Percentiles rank a stretch among this genome's conserved stretches.
Conservation (phyloP, 2,797 vertebrate species). For the Florisuga fusca region DNA sequence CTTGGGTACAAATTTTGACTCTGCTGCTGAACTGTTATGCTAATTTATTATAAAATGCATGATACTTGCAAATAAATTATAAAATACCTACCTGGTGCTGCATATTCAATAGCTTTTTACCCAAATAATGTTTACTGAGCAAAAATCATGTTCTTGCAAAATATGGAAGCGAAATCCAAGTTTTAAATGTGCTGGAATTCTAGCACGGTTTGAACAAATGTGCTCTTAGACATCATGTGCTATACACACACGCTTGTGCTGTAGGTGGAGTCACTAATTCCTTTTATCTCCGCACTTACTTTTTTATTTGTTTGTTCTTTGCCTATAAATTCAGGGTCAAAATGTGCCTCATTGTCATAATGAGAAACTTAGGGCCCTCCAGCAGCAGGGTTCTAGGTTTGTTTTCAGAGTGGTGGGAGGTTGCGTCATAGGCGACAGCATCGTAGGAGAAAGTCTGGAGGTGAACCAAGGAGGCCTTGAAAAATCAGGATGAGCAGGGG, state of each 20-base stretch:
- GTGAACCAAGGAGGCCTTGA: not conserved
- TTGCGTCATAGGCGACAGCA: fast-evolving
- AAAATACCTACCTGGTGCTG: conserved; percentile 15
- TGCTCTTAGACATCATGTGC: not conserved
- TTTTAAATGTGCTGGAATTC: not conserved
- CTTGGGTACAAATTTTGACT: conserved; percentile 54
- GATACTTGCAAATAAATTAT: conserved; percentile 59
- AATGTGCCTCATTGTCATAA: not conserved
- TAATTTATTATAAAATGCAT: conserved; percentile 60
- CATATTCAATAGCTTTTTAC: not conserved
- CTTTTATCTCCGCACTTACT: not conserved
- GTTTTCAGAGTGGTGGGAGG: not conserved
- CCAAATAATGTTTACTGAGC: conserved; percentile 27
- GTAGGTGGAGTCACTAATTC: not conserved
- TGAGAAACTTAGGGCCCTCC: not conserved
- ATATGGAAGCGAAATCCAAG: not conserved
- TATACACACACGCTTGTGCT: not conserved
- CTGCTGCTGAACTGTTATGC: conserved; percentile 58
- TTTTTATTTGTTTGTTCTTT: not conserved
- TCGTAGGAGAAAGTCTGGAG: not conserved
- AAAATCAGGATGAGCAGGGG: not conserved
- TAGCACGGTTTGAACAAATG: not conserved
- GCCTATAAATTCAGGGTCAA: not conserved
- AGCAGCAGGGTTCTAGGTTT: not conserved
- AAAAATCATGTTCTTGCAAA: not conserved